A percentile compares a stretch with the other conserved stretches of the same genome.
phyloP scores from a whole-genome alignment of 2,113 vertebrate genomes.

The Struthio camelus region DNA sequence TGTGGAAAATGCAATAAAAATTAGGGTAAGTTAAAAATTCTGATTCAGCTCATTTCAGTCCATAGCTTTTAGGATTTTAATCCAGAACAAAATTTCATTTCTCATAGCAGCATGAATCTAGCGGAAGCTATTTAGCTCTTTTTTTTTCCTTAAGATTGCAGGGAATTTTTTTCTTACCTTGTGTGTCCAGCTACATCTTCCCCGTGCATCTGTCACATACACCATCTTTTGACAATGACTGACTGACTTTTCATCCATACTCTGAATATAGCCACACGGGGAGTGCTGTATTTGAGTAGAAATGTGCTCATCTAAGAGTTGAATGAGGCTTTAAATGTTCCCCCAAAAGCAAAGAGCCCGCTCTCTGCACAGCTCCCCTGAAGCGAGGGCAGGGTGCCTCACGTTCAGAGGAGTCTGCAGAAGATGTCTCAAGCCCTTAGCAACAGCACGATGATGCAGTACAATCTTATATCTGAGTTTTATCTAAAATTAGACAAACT shows the following conservation, averaged over 20 bases:
- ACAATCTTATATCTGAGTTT: background rate
- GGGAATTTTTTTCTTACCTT: slow-evolving; percentile 67
- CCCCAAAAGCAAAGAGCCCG: slow-evolving; percentile 23
- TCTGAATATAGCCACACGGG: slow-evolving; percentile 71
- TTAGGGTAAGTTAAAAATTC: background rate
- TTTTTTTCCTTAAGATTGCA: background rate
- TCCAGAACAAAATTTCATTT: background rate
- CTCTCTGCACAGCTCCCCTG: background rate
- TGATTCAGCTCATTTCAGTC: background rate
- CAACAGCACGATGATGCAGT: background rate
- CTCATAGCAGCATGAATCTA: background rate
- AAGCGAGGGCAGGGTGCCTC: background rate
- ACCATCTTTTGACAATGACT: slow-evolving; percentile 75
- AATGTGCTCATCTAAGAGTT: slow-evolving; percentile 71
- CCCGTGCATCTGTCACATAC: slow-evolving; percentile 73
- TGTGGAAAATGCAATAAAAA: background rate
- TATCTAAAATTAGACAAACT: background rate
- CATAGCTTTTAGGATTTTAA: background rate
- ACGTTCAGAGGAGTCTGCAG: background rate
- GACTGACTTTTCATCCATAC: slow-evolving; percentile 71
- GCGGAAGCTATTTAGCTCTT: background rate
- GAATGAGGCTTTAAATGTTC: slow-evolving; percentile 43
- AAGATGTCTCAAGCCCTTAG: background rate
- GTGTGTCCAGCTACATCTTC: slow-evolving; percentile 75
- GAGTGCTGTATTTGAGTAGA: slow-evolving; percentile 74